Conservation (phyloP, 2,113 vertebrate genomes). For the Boulengeromyrus knoepffleri region DNA sequence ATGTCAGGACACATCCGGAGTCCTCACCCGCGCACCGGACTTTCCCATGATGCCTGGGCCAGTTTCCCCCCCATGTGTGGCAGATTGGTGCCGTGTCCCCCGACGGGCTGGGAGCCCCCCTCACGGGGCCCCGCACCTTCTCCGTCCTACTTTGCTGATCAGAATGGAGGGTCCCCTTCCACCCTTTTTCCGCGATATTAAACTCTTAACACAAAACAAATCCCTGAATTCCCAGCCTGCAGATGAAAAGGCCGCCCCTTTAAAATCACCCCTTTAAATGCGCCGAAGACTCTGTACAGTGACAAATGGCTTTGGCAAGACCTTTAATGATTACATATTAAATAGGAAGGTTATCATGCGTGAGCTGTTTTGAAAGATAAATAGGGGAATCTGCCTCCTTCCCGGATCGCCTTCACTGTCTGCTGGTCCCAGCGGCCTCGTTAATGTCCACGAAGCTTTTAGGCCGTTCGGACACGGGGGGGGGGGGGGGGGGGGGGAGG, state of each 20-base stretch:
- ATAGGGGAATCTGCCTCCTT: neutral
- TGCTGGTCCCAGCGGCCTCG: neutral
- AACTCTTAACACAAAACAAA: neutral
- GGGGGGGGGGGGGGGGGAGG: neutral
- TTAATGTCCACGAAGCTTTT: neutral
- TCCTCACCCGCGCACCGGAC: neutral
- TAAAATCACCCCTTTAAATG: neutral
- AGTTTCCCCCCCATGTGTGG: neutral
- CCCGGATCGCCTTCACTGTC: neutral
- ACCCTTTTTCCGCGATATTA: neutral
- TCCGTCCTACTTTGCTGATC: neutral
- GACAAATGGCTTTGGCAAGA: neutral
- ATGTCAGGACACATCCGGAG: neutral
- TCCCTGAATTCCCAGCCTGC: neutral
- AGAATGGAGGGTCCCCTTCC: neutral
- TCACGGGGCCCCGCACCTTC: neutral
- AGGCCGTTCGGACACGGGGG: neutral
- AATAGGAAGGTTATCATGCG: neutral
- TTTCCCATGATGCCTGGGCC: neutral
- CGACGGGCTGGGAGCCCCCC: neutral
- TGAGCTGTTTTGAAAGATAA: neutral
- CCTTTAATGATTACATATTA: neutral
- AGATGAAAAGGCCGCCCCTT: neutral
- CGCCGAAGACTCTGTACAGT: neutral
- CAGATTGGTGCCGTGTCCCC: neutral